phyloP scores from a whole-genome alignment of 2,113 vertebrate genomes.

The Saccopteryx bilineata region DNA sequence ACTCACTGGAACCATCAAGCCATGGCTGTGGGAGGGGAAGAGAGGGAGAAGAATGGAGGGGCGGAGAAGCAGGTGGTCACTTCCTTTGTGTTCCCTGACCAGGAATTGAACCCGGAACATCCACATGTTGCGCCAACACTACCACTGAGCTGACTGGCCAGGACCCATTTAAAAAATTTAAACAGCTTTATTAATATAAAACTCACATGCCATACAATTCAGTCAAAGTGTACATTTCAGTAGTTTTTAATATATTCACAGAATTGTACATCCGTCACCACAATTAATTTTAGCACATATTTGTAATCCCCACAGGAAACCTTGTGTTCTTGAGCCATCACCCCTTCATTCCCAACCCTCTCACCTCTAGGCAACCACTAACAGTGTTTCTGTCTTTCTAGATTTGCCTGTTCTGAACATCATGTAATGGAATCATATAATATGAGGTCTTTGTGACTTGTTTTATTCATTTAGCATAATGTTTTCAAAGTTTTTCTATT shows the following conservation, averaged over 20 bases:
- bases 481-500: slow-evolving; percentile 2
- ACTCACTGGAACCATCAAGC: no score
- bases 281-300: background rate
- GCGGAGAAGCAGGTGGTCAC: no score
- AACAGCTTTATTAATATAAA: slow-evolving; percentile 27
- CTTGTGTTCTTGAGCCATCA: background rate
- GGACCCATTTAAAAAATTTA: background rate
- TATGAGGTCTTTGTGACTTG: slow-evolving; percentile 1
- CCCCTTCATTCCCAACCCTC: background rate
- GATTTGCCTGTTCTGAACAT: background rate
- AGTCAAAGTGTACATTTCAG: background rate
- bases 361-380: background rate
- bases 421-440: background rate
- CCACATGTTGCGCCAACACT: no score
- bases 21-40: no score
- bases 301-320: background rate
- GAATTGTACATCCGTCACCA: background rate
- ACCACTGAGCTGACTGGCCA: no score
- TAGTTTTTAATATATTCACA: slow-evolving; percentile 52
- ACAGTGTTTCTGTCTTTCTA: background rate
- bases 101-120: no score
- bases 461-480: slow-evolving; percentile 35
- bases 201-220: background rate
- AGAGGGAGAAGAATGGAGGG: no score
- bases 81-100: no score